Conservation (phyloP, 2,113 vertebrate species). For the Callopanchax toddi region DNA sequence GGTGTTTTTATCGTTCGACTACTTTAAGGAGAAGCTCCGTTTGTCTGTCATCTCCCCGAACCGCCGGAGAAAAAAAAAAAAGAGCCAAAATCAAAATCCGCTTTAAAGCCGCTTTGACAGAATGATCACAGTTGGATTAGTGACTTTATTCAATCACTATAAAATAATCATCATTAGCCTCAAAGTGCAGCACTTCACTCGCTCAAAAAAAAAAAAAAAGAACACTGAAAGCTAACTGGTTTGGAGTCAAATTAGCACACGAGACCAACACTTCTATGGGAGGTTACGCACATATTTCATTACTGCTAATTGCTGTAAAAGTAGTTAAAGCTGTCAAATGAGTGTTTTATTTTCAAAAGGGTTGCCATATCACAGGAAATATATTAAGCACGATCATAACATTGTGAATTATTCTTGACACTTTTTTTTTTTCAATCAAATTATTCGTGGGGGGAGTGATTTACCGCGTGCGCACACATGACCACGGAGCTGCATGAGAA, state of each 20-base stretch:
- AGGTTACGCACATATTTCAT: slow-evolving; percentile 59
- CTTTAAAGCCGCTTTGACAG: slow-evolving; percentile 23
- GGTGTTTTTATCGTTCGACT: background rate
- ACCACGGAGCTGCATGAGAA: slow-evolving; percentile 9
- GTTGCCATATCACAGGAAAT: slow-evolving; percentile 41
- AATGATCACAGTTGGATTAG: slow-evolving; percentile 30
- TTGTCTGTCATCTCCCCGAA: background rate
- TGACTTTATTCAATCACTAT: slow-evolving; percentile 21
- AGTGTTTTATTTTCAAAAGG: slow-evolving; percentile 51
- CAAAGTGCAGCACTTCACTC: slow-evolving; percentile 38
- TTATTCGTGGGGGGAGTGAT: slow-evolving; percentile 32
- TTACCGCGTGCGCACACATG: slow-evolving; percentile 21
- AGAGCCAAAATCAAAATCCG: slow-evolving; percentile 12
- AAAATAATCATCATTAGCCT: slow-evolving; percentile 33
- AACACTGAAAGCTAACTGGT: slow-evolving; percentile 46
- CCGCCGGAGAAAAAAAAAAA: slow-evolving; percentile 7
- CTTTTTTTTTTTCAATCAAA: slow-evolving; percentile 43
- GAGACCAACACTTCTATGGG: slow-evolving; percentile 51
- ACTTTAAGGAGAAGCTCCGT: background rate
- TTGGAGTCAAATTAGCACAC: slow-evolving; percentile 54
- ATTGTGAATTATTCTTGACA: slow-evolving; percentile 49
- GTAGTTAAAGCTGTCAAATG: slow-evolving; percentile 57
- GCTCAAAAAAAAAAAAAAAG: slow-evolving; percentile 32
- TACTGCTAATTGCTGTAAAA: slow-evolving; percentile 62
- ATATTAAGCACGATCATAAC: slow-evolving; percentile 49